Evolutionary conservation across 2,797 vertebrate species (phyloP), one percentile per base, ranked within the genome.

Genomic region (Hylomyscus alleni): DNA sequence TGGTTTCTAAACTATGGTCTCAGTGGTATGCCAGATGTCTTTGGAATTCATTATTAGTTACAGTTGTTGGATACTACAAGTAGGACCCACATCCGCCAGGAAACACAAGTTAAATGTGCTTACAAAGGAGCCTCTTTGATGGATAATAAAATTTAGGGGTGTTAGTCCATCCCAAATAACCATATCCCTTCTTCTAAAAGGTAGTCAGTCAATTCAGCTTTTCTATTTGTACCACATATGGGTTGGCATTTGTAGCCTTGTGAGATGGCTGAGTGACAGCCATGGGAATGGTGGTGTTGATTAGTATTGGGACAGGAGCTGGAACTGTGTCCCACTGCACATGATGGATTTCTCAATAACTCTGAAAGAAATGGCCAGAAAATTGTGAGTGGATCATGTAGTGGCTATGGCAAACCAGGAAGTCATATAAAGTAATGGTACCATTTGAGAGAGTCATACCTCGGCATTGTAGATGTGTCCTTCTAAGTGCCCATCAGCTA

Each of bases 11-110:
- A 73, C 2, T 80, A 60, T 6, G 56, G 58, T 72, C 60, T 13
- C 62, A 1, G 34, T 88, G 37, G 1, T 92, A 37, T 5, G 80
- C 1, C 6, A 22, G 52, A 14, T 80, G 34, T 31, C 52, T 72
- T 37, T 85, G 60, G 72, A 95, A 94, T 73, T 58, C 76, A 91
- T 11, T 58, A 22, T 40, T 44, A 72, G n/a, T 76, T 76, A 34
- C 19, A 58, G 4, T 65, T 81, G 7, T 40, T 69, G 15, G 62
- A 54, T 26, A 87, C 7, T 56, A 26, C 3, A 34, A 50, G 13
- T 72, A 6, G 62, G 31, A 69, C 11, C 40, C 78, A 8, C 1
- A 14, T 40, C 52, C 80, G 13, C 50, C 13, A 95, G 31, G 52
- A n/a, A 54, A 12, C 31, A 73, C 15, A 40, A 77, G 22, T 40